Conservation (phyloP, 2,113 vertebrate genomes). For the Petaurus breviceps region DNA sequence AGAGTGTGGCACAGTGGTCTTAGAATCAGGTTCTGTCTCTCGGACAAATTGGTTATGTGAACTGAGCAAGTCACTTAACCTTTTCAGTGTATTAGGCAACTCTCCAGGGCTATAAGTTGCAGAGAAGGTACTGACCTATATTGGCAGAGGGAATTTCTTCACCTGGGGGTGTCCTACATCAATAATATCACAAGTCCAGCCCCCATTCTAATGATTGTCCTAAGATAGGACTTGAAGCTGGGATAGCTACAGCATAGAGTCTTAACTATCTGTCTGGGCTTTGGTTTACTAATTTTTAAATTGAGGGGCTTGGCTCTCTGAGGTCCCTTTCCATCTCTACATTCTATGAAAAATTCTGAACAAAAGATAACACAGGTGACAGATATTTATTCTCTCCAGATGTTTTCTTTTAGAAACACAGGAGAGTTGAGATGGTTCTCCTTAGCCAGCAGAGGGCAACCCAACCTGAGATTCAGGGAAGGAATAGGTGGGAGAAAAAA, state of each 20-base stretch:
- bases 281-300: background rate
- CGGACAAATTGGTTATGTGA: background rate
- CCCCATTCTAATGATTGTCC: background rate
- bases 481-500: background rate
- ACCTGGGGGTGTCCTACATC: background rate
- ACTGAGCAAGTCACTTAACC: background rate
- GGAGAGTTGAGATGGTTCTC: background rate
- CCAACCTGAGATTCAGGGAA: background rate
- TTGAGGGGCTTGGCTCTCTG: background rate
- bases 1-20: background rate
- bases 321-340: background rate
- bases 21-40: background rate
- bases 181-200: background rate
- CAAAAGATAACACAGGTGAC: background rate
- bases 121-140: background rate
- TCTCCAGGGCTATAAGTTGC: background rate
- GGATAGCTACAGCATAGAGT: background rate
- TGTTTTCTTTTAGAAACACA: background rate
- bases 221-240: no score
- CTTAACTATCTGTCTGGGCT: background rate
- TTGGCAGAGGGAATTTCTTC: background rate
- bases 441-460: background rate
- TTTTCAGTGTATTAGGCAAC: background rate
- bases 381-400: background rate
- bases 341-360: background rate